Evolutionary conservation across 2,888 invertebrate genomes (phyloP), one percentile per base, ranked within the genome.

Genomic region (Mimachlamys varia): DNA sequence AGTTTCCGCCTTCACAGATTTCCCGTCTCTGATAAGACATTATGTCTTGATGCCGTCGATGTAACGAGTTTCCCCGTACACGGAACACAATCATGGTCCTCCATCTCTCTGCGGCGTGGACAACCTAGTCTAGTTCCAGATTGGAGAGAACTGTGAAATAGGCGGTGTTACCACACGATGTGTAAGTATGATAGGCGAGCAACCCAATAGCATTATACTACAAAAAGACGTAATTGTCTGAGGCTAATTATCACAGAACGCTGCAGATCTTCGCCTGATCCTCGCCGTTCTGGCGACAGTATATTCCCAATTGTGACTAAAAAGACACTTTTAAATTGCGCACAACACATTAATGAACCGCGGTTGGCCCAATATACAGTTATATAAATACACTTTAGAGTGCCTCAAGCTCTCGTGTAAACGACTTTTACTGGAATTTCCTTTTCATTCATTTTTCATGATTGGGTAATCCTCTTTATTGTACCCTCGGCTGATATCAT

Each of bases 221-320:
- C n/a, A n/a, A 58, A 58, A 58, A 58, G 58, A 58, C 58, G 53
- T 58, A 58, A 58, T 58, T 58, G 19, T 22, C 22, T 22, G 13
- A 58, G n/a, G 19, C 22, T 58, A 58, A 58, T 58, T 58, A 58
- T 58, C n/a, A 58, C 58, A 22, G 58, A 58, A 58, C 22, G 0
- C 22, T n/a, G 53, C 58, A 58, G 22, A 58, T 58, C 58, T 58
- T 58, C 58, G 58, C n/a, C 58, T 10, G 58, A 58, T 22, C 19
- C 58, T 58, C 58, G 58, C 58, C 58, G 58, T n/a, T 58, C 58
- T 58, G 58, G 58, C 58, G 58, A 58, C 58, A 58, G 53, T 58
- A 4, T 19, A 22, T 19, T 58, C 58, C 58, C 58, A 22, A 19
- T 7, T 58, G 58, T 58, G 58, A 19, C 58, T 58, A 58, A 58